Conservation (phyloP, 2,888 invertebrate species). For the Amorpha juglandis region DNA sequence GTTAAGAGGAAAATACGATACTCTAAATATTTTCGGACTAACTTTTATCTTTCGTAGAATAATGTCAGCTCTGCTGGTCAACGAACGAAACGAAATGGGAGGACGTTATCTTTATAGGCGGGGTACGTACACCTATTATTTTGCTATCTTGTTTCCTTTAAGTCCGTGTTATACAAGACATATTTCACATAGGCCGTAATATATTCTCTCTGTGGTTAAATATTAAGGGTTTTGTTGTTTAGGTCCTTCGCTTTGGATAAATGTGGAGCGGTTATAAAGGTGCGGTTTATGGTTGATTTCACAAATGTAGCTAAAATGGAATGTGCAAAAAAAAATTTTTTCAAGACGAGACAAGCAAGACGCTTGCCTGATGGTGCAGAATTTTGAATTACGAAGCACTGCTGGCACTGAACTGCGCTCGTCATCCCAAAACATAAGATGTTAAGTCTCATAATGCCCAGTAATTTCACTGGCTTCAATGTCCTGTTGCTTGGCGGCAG, state of each 20-base stretch:
- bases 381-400: no score
- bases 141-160: constrained; percentile 50
- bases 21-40: constrained; percentile 13
- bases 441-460: no score
- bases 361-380: no score
- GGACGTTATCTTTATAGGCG: constrained; percentile 52
- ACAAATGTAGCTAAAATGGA: no score
- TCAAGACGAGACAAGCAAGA: no score
- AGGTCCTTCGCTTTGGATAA: not conserved
- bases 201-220: constrained; percentile 41
- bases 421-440: no score
- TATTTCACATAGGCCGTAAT: constrained; percentile 35
- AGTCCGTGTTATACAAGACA: constrained; percentile 34
- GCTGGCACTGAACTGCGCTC: no score
- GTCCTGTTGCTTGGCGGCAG: no score
- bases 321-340: no score
- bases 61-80: constrained; percentile 49
- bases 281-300: no score
- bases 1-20: constrained; percentile 39
- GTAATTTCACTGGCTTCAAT: no score
- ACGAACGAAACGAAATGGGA: constrained; percentile 45
- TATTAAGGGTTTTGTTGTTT: constrained; percentile 36
- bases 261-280: not conserved
- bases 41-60: constrained; percentile 33
- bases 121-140: constrained; percentile 48